A percentile compares a stretch with the other conserved stretches of the same genome.
Evolutionary conservation across 2,113 vertebrate genomes (phyloP).

Genomic region (Stomatorhinus ivindoensis): DNA sequence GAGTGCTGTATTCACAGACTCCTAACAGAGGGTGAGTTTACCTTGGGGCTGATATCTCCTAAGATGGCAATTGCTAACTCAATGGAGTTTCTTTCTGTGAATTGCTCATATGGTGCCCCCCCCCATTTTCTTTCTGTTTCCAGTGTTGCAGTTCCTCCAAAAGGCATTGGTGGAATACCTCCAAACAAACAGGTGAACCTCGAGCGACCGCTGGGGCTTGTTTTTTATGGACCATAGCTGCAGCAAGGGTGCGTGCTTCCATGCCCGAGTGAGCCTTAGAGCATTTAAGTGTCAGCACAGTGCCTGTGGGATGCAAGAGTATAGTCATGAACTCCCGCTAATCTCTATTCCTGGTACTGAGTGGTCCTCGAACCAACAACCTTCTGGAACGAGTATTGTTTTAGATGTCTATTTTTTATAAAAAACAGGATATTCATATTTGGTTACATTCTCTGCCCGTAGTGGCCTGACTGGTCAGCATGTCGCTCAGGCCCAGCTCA

Average conservation of each 20-base stretch:
- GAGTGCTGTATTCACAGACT: conserved; percentile 66
- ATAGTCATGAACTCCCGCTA: neutral
- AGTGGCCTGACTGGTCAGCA: conserved; percentile 72
- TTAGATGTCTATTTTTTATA: neutral
- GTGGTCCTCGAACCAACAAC: neutral
- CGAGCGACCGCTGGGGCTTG: neutral
- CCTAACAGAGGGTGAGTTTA: conserved; percentile 70
- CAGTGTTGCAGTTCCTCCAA: conserved; percentile 79
- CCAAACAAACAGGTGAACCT: conserved; percentile 74
- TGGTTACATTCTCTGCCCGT: conserved; percentile 34
- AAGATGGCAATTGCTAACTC: neutral
- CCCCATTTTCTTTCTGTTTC: conserved; percentile 28
- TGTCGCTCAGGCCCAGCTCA: conserved; percentile 75
- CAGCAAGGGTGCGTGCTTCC: neutral
- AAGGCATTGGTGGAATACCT: conserved; percentile 64
- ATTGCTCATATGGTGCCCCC: neutral
- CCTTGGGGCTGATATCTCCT: neutral
- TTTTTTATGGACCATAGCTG: neutral
- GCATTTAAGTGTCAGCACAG: neutral
- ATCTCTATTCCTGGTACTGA: neutral
- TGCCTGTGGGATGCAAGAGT: neutral
- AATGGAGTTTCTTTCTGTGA: neutral
- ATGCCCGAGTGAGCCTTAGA: neutral
- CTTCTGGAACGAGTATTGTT: neutral
- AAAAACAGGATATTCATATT: neutral